A percentile compares a stretch with the other conserved stretches of the same genome.
phyloP scores from a whole-genome alignment of 2,797 vertebrate genomes.

The Pteropus rufus region DNA sequence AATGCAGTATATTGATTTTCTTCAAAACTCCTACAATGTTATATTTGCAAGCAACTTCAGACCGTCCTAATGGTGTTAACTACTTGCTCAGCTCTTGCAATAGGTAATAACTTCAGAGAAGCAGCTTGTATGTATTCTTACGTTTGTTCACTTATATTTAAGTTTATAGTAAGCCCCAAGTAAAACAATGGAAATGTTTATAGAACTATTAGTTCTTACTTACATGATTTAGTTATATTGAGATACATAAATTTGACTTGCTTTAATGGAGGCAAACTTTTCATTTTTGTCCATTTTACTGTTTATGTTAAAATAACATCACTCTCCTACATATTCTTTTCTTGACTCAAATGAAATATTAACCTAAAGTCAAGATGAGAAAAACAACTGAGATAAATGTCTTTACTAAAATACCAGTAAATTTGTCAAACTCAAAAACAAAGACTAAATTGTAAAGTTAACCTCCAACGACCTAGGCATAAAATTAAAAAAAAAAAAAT shows the following conservation, averaged over 20 bases:
- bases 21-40: conserved; percentile 67
- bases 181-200: conserved; percentile 72
- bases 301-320: not conserved
- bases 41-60: conserved; percentile 69
- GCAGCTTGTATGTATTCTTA: conserved; percentile 57
- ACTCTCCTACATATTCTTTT: conserved; percentile 64
- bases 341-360: conserved; percentile 65
- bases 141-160: conserved; percentile 70
- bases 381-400: conserved; percentile 73
- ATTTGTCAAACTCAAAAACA: conserved; percentile 68
- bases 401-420: conserved; percentile 77
- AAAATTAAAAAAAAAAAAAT: not conserved
- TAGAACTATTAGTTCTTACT: conserved; percentile 69
- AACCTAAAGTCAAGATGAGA: conserved; percentile 56
- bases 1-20: conserved; percentile 67
- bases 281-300: too few species aligned
- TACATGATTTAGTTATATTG: conserved; percentile 63
- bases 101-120: conserved; percentile 38
- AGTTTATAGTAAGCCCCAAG: conserved; percentile 64
- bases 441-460: not conserved
- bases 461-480: not conserved
- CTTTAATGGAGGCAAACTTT: conserved; percentile 5
- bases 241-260: conserved; percentile 68
- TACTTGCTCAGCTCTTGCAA: conserved; percentile 33
- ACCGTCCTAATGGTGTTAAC: conserved; percentile 42